Conservation (phyloP, 2,888 invertebrate species). For the Eristalis arbustorum region DNA sequence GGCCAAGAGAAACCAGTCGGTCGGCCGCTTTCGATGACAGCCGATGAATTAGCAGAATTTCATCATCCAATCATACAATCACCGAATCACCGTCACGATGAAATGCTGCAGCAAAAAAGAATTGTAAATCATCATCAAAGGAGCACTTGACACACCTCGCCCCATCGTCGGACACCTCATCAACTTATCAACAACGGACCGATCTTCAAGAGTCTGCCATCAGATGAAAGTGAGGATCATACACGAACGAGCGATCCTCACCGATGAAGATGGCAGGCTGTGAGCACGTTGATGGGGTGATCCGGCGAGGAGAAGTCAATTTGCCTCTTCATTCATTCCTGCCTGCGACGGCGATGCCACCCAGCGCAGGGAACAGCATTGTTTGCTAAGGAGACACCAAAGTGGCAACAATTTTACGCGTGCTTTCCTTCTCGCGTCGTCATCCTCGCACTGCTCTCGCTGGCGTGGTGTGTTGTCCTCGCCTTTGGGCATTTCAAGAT, state of each 20-base stretch:
- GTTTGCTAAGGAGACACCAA: conserved; percentile 67
- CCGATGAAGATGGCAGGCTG: conserved; percentile 61
- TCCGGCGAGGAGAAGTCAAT: conserved; percentile 55
- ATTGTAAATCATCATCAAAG: conserved; percentile 61
- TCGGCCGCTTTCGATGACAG: background rate
- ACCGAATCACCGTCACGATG: conserved; percentile 16
- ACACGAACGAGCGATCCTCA: conserved; percentile 45
- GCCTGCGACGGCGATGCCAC: conserved; percentile 48
- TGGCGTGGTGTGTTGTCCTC: conserved; percentile 17
- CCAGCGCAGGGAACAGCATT: conserved; percentile 34
- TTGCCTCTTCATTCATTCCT: conserved; percentile 60
- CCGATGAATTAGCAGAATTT: conserved; percentile 60
- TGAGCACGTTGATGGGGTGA: conserved; percentile 25
- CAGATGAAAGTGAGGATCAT: conserved; percentile 61
- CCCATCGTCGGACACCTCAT: conserved; percentile 64
- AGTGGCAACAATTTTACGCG: conserved; percentile 70
- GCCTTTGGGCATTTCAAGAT: conserved; percentile 55
- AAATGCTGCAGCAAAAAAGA: conserved; percentile 43
- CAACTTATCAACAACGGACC: conserved; percentile 65
- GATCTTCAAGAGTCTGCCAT: conserved; percentile 49
- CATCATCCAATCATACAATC: conserved; percentile 35
- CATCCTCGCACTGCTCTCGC: background rate
- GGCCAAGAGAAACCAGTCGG: background rate
- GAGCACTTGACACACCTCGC: conserved; percentile 70
- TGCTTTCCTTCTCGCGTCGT: conserved; percentile 37